Evolutionary conservation across 2,113 vertebrate species (phyloP).

Genomic region (Pterocles orientalis): DNA sequence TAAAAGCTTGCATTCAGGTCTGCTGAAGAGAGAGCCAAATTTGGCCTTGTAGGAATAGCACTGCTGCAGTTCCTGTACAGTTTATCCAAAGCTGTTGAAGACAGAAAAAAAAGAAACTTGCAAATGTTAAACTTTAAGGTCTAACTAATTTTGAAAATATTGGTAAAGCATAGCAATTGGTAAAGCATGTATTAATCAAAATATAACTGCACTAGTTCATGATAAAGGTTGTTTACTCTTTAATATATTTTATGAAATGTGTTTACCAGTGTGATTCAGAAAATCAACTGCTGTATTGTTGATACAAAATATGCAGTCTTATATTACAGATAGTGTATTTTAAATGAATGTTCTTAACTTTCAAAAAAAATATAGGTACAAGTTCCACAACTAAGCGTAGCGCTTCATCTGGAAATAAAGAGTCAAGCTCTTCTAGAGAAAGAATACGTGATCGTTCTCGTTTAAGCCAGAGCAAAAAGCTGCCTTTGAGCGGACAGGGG

Average conservation of each 20-base stretch:
- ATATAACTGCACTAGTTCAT: background rate
- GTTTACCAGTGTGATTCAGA: background rate
- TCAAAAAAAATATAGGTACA: conserved; percentile 57
- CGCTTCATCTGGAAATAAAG: conserved; percentile 83
- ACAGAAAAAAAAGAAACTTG: background rate
- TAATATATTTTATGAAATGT: background rate
- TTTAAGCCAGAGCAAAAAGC: conserved; percentile 82
- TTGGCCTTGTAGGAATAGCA: background rate
- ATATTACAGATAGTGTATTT: background rate
- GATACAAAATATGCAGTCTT: background rate
- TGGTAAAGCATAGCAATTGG: background rate
- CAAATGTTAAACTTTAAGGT: background rate
- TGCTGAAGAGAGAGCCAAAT: background rate
- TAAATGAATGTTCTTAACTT: background rate
- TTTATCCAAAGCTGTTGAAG: background rate
- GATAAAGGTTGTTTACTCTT: background rate
- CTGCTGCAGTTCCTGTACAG: background rate
- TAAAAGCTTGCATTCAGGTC: background rate
- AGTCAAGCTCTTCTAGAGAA: conserved; percentile 85
- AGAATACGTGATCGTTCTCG: conserved; percentile 86
- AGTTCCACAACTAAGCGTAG: conserved; percentile 81
- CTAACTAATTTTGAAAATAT: background rate
- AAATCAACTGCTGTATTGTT: background rate
- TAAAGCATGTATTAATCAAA: background rate
- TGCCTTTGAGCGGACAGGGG: conserved; percentile 75